phyloP scores from a whole-genome alignment of 2,888 invertebrate species.

The Petrophora chlorosata region DNA sequence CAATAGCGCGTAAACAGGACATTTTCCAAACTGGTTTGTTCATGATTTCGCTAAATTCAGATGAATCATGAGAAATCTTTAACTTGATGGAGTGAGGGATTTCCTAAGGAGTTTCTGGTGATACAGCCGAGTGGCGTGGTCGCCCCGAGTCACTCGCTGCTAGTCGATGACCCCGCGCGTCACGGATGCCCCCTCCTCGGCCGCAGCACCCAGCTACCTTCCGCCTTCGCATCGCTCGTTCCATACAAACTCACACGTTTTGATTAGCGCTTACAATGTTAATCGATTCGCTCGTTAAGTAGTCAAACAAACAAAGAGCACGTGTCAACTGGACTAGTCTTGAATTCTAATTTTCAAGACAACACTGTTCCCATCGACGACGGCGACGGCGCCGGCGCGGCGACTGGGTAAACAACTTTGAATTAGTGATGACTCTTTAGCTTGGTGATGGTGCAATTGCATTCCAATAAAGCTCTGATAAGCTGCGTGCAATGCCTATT shows the following conservation, averaged over 20 bases:
- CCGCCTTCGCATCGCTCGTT: slow-evolving; percentile 40
- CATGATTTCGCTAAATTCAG: slow-evolving; percentile 13
- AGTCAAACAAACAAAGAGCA: slow-evolving; percentile 45
- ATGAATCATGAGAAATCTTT: slow-evolving; percentile 49
- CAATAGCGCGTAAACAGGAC: slow-evolving; percentile 12
- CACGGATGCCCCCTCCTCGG: slow-evolving; percentile 38
- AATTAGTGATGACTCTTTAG: too few relatives aligned
- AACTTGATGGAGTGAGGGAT: slow-evolving; percentile 36
- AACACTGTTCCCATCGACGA: background rate
- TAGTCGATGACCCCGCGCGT: slow-evolving; percentile 59
- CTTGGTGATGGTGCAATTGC: too few relatives aligned
- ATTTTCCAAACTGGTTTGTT: slow-evolving; percentile 29
- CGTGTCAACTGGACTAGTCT: slow-evolving; percentile 19
- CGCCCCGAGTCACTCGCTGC: slow-evolving; percentile 28
- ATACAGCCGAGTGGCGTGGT: slow-evolving; percentile 39
- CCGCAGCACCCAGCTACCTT: slow-evolving; percentile 37
- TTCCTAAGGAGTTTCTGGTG: slow-evolving; percentile 49
- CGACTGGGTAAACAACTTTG: too few relatives aligned
- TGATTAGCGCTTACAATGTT: slow-evolving; percentile 51
- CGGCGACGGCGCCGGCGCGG: too few relatives aligned
- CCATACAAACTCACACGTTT: slow-evolving; percentile 51
- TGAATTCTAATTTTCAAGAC: slow-evolving; percentile 24
- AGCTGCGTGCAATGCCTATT: too few relatives aligned
- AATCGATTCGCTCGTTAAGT: slow-evolving; percentile 39
- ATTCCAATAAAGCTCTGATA: too few relatives aligned